Conservation (phyloP, 2,888 invertebrate genomes). For the Galerucella pusilla region DNA sequence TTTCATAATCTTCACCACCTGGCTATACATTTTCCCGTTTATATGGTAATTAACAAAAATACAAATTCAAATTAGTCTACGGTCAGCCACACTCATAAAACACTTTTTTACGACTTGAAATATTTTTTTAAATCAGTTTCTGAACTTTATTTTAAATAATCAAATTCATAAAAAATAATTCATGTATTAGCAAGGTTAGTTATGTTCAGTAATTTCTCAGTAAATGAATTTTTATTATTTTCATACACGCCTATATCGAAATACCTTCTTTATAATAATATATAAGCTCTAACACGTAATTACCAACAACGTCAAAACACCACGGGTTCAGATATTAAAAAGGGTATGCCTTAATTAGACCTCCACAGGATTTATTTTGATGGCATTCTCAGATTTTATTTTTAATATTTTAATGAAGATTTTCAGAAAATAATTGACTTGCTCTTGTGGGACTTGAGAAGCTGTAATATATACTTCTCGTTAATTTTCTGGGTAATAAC, state of each 20-base stretch:
- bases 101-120: neutral
- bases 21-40: neutral
- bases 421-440: slow-evolving; percentile 13
- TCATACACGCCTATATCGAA: neutral
- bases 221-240: neutral
- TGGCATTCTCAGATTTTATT: slow-evolving; percentile 15
- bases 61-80: slow-evolving; percentile 12
- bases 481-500: neutral
- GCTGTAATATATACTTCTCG: neutral
- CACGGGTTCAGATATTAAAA: slow-evolving; percentile 18
- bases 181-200: neutral
- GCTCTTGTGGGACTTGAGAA: neutral
- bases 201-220: too few relatives aligned
- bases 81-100: slow-evolving; percentile 7
- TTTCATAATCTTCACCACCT: neutral
- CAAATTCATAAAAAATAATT: too few relatives aligned
- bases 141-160: neutral
- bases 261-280: neutral
- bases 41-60: slow-evolving; percentile 14
- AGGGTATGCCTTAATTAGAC: slow-evolving; percentile 20
- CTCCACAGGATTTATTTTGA: slow-evolving; percentile 12
- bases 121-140: neutral
- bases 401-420: slow-evolving; percentile 13
- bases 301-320: slow-evolving; percentile 15
- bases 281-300: slow-evolving; percentile 13